Evolutionary conservation across 2,113 vertebrate species (phyloP), one percentile per base, ranked within the genome.

Genomic region (Xiphophorus maculatus): DNA sequence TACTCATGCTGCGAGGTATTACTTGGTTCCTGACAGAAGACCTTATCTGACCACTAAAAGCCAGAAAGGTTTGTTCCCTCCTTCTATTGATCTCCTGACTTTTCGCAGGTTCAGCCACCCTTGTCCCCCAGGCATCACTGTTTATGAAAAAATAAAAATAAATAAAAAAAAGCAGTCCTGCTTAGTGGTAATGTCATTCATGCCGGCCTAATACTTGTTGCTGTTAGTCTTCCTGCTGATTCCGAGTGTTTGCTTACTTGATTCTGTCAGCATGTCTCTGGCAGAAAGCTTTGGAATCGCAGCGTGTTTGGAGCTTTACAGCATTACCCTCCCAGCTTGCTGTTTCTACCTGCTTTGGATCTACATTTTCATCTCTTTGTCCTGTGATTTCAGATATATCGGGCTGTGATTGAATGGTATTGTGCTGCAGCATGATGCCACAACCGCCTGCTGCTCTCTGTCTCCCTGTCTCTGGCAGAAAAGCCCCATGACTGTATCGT

Each of bases 71-170:
- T 14, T 70, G 76, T n/a, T 0, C 54, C 42, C 42, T 15, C 35
- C 75, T 66, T 28, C 63, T 62, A 71, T 81, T 83, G 72, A 87
- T 88, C 67, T 35, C 54, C 32, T 65, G 7, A 1, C 70, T 54
- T 42, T 61, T 63, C 70, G 19, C 4, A 6, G 74, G 70, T 83
- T 86, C 82, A 73, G 66, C 77, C 85, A 86, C 73, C 85, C 85
- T 84, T 71, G 85, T 87, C 67, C 76, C 73, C 85, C 80, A 84
- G 69, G 58, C 35, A 33, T 42, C 61, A 30, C 22, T 62, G 54
- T 70, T 69, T 74, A 74, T 40, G 65, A 66, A 51, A 42, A 29
- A 13, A 28, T 48, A 7, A 68, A 48, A 48, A 32, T 8, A 28
- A 58, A 9, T 42, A n/a, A 66, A 71, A 66, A 66, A 77, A 81